Evolutionary conservation across 2,797 vertebrate genomes (phyloP).

Genomic region (Sebastes oblongus): DNA sequence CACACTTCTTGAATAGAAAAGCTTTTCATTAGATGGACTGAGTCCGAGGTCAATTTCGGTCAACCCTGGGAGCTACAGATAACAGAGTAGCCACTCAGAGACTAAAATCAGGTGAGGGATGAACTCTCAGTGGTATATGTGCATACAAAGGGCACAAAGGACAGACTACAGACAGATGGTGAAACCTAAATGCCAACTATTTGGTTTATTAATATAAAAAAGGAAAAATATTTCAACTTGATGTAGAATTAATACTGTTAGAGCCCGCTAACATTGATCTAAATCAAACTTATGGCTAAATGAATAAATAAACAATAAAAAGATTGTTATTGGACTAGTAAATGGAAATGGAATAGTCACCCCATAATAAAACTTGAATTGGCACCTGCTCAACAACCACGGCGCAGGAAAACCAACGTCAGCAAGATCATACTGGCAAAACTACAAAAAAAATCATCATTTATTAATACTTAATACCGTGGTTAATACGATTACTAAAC

Average conservation of each 20-base stretch:
- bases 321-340: not conserved
- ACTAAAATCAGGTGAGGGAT: not conserved
- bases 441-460: not conserved
- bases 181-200: not conserved
- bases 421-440: not conserved
- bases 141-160: not conserved
- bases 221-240: not conserved
- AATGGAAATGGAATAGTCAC: not conserved
- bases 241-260: not conserved
- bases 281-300: not conserved
- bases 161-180: not conserved
- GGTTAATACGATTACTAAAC: slow-evolving; percentile 36
- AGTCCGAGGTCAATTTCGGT: slow-evolving; percentile 16
- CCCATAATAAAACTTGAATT: not conserved
- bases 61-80: slow-evolving; percentile 23
- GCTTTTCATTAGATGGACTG: slow-evolving; percentile 4
- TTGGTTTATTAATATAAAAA: not conserved
- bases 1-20: slow-evolving; percentile 11
- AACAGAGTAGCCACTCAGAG: slow-evolving; percentile 25
- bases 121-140: not conserved
- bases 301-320: not conserved
- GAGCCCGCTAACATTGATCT: not conserved
- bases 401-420: not conserved
- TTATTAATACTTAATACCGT: slow-evolving; percentile 14
- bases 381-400: not conserved